Percentiles rank a stretch among this genome's conserved stretches.
phyloP scores from a whole-genome alignment of 2,113 vertebrate genomes.

The Calcarius ornatus region DNA sequence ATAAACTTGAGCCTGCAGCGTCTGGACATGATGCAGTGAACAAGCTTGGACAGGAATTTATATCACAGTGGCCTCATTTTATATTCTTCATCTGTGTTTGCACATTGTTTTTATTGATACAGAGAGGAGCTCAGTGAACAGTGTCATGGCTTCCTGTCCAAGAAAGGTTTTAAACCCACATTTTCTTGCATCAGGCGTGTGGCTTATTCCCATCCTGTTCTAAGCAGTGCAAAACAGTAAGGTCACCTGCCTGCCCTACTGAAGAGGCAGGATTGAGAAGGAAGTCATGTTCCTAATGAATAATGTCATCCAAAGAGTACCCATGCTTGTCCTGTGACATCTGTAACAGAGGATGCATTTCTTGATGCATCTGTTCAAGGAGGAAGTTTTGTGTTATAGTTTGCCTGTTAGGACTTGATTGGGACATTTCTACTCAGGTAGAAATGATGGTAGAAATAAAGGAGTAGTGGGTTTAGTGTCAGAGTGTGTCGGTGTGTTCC shows the following conservation, averaged over 20 bases:
- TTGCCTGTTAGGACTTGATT: not conserved
- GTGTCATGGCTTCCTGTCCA: not conserved
- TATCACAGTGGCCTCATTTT: not conserved
- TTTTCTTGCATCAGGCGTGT: not conserved
- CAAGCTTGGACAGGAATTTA: not conserved
- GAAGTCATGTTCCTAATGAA: not conserved
- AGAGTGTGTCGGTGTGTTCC: not conserved
- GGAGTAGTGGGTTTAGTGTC: not conserved
- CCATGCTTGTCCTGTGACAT: not conserved
- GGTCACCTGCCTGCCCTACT: not conserved
- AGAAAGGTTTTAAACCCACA: not conserved
- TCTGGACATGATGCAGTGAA: not conserved
- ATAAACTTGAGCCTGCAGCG: not conserved
- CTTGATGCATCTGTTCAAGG: not conserved
- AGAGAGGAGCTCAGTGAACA: not conserved
- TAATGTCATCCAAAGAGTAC: not conserved
- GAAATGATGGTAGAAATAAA: not conserved
- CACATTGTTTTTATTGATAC: not conserved
- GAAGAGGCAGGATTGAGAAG: not conserved
- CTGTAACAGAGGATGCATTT: not conserved
- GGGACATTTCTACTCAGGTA: too few species aligned
- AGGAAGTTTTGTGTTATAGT: not conserved
- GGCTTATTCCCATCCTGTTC: not conserved
- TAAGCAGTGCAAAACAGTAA: not conserved
- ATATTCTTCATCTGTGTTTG: not conserved